Evolutionary conservation across 2,888 invertebrate genomes (phyloP), one percentile per base, ranked within the genome.

Genomic region (Cerastoderma edule): DNA sequence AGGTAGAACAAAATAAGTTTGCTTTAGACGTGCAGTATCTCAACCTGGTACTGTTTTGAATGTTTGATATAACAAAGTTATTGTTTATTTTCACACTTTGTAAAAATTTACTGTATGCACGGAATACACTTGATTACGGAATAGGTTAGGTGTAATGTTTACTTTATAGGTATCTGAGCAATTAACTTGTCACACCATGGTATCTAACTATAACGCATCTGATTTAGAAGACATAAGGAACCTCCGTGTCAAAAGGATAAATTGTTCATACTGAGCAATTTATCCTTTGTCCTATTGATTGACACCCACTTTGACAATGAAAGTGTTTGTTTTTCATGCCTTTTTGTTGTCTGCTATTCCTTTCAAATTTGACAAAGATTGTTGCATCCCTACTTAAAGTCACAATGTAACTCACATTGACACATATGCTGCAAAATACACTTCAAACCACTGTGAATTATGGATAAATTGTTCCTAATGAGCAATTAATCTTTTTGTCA

Each of bases 401-500:
- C 53, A n/a, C 22, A 53, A 53, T 24, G 2, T 10, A 39, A 39
- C 39, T 16, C 39, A n/a, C 22, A n/a, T 50, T 50, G n/a, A 50
- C 8, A 22, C n/a, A n/a, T 50, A 6, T 50, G n/a, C 50, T n/a
- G 8, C n/a, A 50, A 5, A 50, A 8, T 16, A 13, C 8, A n/a
- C 22, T 50, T 13, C 13, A 54, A 50, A 54, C 24, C 5, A 54
- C 10, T 57, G 57, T 27, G 57, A 33, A 19, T 33, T 16, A 57
- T 24, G 57, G 19, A 32, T 32, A 57, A 57, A 57, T 57, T 57
- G 33, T 33, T 57, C 22, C n/a, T 32, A 8, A 57, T n/a, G 13
- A 57, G 57, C 30, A 54, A 54, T 28, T 54, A 32, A 16, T 50
- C 50, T 22, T 50, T 57, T 57, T 57, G 16, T 33, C 57, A 32